These are phyloP conservation scores for Xiphorhynchus erythropygius DNA, from an alignment of 2,797 vertebrate genomes.

Conservation along the genomic window DNA sequence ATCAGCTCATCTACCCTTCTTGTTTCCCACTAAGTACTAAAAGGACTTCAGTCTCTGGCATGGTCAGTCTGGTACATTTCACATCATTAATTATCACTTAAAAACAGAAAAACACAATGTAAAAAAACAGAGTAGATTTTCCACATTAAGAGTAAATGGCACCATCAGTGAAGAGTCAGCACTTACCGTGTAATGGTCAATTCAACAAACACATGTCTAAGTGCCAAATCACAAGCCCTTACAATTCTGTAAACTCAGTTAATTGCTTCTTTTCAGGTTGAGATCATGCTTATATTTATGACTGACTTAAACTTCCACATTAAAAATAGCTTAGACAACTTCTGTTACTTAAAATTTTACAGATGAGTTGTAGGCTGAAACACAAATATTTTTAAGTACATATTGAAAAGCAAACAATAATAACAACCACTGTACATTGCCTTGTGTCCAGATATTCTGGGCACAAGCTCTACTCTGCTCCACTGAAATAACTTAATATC, in stretches of 20 bases:
- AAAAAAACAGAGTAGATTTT: conserved; percentile 42
- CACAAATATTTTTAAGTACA: background rate
- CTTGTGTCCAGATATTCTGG: background rate
- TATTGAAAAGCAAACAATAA: conserved; percentile 4
- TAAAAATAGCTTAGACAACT: conserved; percentile 44
- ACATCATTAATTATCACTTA: background rate
- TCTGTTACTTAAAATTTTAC: conserved; percentile 32
- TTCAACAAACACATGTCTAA: conserved; percentile 18
- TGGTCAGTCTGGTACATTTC: background rate
- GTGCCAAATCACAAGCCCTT: conserved; percentile 20
- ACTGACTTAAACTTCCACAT: background rate
- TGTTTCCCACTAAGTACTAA: background rate
- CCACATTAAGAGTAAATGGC: conserved; percentile 32
- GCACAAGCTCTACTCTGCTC: background rate
- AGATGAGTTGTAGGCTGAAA: conserved; percentile 25
- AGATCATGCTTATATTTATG: conserved; percentile 28
- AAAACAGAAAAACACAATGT: background rate
- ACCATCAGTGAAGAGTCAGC: conserved; percentile 27
- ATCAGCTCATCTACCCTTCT: background rate
- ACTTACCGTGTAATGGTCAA: conserved; percentile 37
- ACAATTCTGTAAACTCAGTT: conserved; percentile 7
- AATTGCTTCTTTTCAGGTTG: conserved; percentile 10
- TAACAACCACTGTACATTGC: background rate
- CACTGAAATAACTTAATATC: background rate
- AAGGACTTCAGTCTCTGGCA: background rate